A percentile compares a stretch with the other conserved stretches of the same genome.
Conservation (phyloP, 2,113 vertebrate genomes). For the Formicarius rufipectus region DNA sequence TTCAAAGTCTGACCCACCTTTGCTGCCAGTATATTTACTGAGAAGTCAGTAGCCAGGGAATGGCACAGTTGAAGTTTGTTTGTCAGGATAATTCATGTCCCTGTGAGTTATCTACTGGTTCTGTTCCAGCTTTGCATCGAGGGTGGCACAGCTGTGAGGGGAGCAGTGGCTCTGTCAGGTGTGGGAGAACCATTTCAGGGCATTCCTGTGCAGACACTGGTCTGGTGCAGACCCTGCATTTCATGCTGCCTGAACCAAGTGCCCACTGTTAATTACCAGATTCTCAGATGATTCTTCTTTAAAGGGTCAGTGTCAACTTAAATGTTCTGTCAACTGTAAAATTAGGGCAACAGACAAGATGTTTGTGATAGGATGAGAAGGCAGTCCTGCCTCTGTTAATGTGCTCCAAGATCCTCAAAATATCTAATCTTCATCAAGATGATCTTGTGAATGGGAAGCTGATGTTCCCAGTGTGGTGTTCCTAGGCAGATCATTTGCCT, state of each 20-base stretch:
- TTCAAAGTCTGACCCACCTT: neutral
- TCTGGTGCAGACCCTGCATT: neutral
- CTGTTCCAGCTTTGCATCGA: neutral
- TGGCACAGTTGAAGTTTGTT: neutral
- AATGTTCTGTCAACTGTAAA: neutral
- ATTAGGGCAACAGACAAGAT: neutral
- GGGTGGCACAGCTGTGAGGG: neutral
- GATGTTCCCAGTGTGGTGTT: neutral
- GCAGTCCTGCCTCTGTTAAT: rapidly evolving
- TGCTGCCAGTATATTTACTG: neutral
- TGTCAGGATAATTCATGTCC: neutral
- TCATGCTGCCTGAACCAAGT: neutral
- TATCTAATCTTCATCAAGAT: neutral
- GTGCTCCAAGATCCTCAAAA: neutral
- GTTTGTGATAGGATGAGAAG: neutral
- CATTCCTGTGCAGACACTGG: too few relatives aligned
- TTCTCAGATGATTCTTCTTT: neutral
- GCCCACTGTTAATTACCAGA: neutral
- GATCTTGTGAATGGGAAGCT: neutral
- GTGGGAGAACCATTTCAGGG: neutral
- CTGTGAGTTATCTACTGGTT: rapidly evolving
- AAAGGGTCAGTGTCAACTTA: neutral
- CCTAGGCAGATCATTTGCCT: neutral
- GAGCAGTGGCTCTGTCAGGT: neutral
- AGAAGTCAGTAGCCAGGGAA: neutral